phyloP scores from a whole-genome alignment of 1,140 invertebrate species.

The Drosophila kohkoa region DNA sequence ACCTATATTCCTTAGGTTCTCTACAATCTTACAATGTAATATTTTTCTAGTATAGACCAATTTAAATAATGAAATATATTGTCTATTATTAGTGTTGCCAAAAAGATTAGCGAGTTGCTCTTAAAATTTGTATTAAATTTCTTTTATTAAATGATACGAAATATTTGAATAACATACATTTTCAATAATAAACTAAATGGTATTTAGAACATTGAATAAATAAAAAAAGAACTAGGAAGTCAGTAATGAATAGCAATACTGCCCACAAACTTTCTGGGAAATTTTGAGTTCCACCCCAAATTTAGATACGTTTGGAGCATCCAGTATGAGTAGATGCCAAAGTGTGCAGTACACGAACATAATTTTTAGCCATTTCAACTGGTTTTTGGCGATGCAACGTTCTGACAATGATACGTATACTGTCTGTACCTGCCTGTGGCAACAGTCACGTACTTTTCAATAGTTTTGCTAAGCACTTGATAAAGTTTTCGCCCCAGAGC shows the following conservation, averaged over 20 bases:
- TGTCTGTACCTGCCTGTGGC: slow-evolving; percentile 60
- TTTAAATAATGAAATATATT: too few species aligned
- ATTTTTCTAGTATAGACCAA: too few species aligned
- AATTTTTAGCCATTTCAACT: slow-evolving; percentile 72
- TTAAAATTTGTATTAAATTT: too few species aligned
- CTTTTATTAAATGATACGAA: too few species aligned
- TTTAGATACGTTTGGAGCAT: neutral
- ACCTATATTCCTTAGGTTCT: too few species aligned
- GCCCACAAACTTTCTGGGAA: neutral
- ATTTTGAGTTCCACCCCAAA: slow-evolving; percentile 15
- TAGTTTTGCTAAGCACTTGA: slow-evolving; percentile 64
- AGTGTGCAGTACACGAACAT: slow-evolving; percentile 34
- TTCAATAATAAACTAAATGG: too few species aligned
- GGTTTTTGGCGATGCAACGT: slow-evolving; percentile 52
- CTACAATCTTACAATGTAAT: too few species aligned
- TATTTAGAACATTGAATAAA: too few species aligned
- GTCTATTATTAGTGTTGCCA: too few species aligned
- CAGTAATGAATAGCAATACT: neutral
- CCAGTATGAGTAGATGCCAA: slow-evolving; percentile 7
- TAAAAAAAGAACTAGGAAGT: neutral
- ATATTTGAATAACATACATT: too few species aligned
- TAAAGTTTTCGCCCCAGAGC: slow-evolving; percentile 48
- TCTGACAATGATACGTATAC: slow-evolving; percentile 69
- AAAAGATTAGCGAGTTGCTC: too few species aligned
- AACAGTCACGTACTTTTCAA: slow-evolving; percentile 62